These are phyloP conservation scores for Cirrhinus molitorella DNA, from an alignment of 2,797 vertebrate species.

Conservation along the genomic window DNA sequence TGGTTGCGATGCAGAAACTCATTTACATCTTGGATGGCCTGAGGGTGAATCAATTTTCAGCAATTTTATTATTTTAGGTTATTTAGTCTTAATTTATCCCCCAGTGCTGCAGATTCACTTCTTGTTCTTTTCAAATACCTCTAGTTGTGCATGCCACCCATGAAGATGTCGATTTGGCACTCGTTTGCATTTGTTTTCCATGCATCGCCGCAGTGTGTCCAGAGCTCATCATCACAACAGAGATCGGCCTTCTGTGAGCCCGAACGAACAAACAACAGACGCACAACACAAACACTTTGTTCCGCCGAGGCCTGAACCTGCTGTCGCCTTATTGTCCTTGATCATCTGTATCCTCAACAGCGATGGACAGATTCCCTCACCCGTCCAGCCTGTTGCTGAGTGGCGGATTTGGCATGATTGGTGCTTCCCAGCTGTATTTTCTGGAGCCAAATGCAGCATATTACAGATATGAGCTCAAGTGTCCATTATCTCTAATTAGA, in stretches of 20 bases:
- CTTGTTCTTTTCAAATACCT: not conserved
- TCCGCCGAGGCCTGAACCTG: conserved; percentile 28
- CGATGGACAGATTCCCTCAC: conserved; percentile 8
- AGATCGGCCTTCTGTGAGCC: not conserved
- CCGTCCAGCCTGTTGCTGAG: conserved; percentile 48
- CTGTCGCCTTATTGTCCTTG: conserved; percentile 32
- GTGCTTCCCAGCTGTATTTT: conserved; percentile 63
- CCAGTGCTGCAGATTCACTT: not conserved
- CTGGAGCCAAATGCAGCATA: conserved; percentile 58
- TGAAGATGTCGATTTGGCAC: not conserved
- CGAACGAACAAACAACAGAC: not conserved
- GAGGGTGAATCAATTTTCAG: not conserved
- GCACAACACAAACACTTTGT: conserved; percentile 9
- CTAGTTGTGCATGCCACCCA: not conserved
- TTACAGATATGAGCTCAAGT: conserved; percentile 63
- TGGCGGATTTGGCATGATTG: conserved; percentile 62
- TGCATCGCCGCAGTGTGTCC: conserved; percentile 10
- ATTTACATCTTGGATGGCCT: not conserved
- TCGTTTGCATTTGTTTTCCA: conserved; percentile 19
- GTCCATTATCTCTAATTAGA: conserved; percentile 74
- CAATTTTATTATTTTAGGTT: not conserved
- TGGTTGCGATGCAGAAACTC: not conserved
- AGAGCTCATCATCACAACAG: conserved; percentile 17
- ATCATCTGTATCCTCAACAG: conserved; percentile 14
- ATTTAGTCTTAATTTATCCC: not conserved